Conservation (phyloP, 2,113 vertebrate species). For the human (Homo sapiens) region DNA sequence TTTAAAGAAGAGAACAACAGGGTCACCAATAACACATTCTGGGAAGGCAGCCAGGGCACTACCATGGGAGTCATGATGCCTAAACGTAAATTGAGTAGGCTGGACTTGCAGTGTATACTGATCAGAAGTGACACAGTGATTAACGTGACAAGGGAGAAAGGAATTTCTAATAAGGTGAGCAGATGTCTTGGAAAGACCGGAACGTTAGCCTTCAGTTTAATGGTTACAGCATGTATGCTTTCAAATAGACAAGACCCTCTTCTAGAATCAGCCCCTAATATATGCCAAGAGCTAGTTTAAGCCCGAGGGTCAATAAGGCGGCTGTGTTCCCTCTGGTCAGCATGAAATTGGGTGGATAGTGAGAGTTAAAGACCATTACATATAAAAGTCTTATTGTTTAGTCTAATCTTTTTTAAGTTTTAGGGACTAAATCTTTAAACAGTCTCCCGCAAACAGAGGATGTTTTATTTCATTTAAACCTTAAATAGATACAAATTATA, state of each 20-base stretch:
- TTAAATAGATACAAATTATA: background rate
- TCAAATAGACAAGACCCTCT: background rate
- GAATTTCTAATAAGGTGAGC: constrained; percentile 49
- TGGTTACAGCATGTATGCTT: background rate
- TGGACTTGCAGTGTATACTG: constrained; percentile 11
- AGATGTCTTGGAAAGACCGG: constrained; percentile 48
- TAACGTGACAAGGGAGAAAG: constrained; percentile 25
- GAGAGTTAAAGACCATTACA: background rate
- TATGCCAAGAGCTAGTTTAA: background rate
- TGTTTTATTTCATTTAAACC: background rate
- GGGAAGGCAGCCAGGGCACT: constrained; percentile 61
- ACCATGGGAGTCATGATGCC: constrained; percentile 56
- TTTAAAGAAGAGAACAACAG: constrained; percentile 65
- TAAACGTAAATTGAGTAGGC: constrained; percentile 24
- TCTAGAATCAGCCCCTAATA: background rate
- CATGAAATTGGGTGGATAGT: background rate
- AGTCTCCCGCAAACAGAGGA: background rate
- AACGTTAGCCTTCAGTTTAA: constrained; percentile 26
- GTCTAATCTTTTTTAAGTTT: background rate
- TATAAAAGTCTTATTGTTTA: background rate
- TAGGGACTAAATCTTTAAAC: background rate
- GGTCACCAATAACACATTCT: constrained; percentile 69
- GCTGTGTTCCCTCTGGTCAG: background rate
- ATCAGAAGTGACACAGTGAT: constrained; percentile 17
- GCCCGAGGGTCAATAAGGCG: background rate